Evolutionary conservation across 2,113 vertebrate genomes (phyloP), one percentile per base, ranked within the genome.

Genomic region (Ctenodactylus gundi): DNA sequence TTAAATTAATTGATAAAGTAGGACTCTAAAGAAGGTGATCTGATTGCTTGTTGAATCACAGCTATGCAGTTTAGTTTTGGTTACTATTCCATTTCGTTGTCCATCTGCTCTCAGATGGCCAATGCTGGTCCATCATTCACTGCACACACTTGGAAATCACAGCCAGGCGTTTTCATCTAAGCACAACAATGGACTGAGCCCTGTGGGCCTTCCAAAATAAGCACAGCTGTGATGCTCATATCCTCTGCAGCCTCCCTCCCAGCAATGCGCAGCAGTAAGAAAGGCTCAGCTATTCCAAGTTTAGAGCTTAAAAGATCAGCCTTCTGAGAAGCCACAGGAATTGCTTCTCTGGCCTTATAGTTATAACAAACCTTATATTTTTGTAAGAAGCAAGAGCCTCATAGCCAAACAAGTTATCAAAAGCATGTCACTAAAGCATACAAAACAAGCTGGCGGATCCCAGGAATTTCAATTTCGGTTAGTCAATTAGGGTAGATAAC

Each of bases 271-370:
- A 73, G 78, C 23, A 13, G 44, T 78, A 55, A 51, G 60, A 72
- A 85, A 31, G 55, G 53, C 34, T 44, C 72, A 49, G n/a, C 58
- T 77, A 62, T 73, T 55, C 7, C 46, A 93, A 1, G 70, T 27
- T 53, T 75, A 81, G 77, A 62, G 62, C 90, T 39, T 84, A 57
- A 85, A 88, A 75, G 77, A 81, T 78, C 49, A 68, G 58, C 82
- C 80, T 88, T 83, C 70, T 95, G 78, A 87, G 88, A 94, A 95
- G 62, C 88, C 81, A 65, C 96, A 96, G 85, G 81, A 78, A 86
- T 78, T n/a, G 29, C 60, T 73, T 67, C 58, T 84, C 55, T 10
- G 62, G 14, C 12, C 77, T 82, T 39, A 82, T 27, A 78, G 13
- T 49, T 65, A 77, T 27, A 55, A 80, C 27, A 77, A 58, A 46